These are phyloP conservation scores for Lichenostomus cassidix DNA, from an alignment of 2,113 vertebrate genomes.

Conservation along the genomic window DNA sequence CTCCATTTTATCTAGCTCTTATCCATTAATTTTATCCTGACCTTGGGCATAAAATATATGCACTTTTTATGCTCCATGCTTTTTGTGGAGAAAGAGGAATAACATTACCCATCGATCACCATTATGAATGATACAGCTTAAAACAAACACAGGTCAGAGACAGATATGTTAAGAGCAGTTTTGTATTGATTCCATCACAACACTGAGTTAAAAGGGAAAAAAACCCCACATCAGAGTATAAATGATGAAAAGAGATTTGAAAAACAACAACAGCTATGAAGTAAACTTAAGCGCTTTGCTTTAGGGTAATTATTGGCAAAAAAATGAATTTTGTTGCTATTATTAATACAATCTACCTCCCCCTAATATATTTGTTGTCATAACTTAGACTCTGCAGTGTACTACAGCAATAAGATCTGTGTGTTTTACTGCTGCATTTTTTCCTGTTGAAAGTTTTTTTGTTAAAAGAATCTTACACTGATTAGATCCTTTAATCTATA, in stretches of 20 bases:
- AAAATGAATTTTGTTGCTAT: slow-evolving; percentile 27
- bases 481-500: slow-evolving; percentile 55
- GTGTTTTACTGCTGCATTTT: not conserved
- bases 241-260: slow-evolving; percentile 74
- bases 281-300: slow-evolving; percentile 60
- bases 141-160: slow-evolving; percentile 82
- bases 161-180: slow-evolving; percentile 80
- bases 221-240: slow-evolving; percentile 52
- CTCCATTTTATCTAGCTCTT: slow-evolving; percentile 88
- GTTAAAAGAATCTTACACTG: slow-evolving; percentile 27
- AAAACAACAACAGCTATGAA: slow-evolving; percentile 55
- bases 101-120: slow-evolving; percentile 85
- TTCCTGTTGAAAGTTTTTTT: slow-evolving; percentile 61
- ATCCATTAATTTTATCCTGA: slow-evolving; percentile 89
- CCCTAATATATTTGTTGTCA: slow-evolving; percentile 44
- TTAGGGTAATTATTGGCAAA: slow-evolving; percentile 43
- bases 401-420: not conserved
- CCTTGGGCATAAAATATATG: slow-evolving; percentile 84
- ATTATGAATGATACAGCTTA: slow-evolving; percentile 89
- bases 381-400: not conserved
- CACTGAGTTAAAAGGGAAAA: slow-evolving; percentile 68
- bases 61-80: slow-evolving; percentile 75
- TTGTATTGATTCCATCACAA: slow-evolving; percentile 80
- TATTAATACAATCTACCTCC: slow-evolving; percentile 41
- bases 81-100: slow-evolving; percentile 82